Conservation (phyloP, 2,888 invertebrate species). For the Candidula unifasciata region DNA sequence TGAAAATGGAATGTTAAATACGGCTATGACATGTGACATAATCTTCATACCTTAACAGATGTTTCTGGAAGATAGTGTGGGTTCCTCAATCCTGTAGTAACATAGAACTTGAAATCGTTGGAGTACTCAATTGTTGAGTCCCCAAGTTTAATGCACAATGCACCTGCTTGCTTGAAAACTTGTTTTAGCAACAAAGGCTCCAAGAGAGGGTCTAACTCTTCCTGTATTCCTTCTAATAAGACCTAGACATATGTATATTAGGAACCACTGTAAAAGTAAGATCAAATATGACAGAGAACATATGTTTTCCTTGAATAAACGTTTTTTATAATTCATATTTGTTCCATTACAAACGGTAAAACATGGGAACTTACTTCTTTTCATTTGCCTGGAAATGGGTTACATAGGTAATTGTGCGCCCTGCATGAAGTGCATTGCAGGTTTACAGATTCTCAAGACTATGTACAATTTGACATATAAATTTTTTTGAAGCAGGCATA, state of each 20-base stretch:
- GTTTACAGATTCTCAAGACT: too few species aligned
- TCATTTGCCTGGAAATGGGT: too few species aligned
- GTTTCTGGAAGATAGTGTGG: conserved; percentile 79
- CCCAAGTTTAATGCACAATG: conserved; percentile 78
- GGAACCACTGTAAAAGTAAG: too few species aligned
- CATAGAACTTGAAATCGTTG: conserved; percentile 79
- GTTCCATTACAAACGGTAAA: too few species aligned
- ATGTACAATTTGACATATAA: too few species aligned
- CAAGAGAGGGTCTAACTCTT: conserved; percentile 79
- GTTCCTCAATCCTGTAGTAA: conserved; percentile 79
- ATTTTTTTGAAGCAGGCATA: too few species aligned
- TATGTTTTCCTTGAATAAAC: too few species aligned
- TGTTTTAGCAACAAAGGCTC: conserved; percentile 79
- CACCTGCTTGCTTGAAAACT: conserved; percentile 79
- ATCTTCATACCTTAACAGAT: conserved; percentile 76
- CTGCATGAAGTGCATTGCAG: too few species aligned
- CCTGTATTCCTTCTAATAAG: conserved; percentile 78
- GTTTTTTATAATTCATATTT: too few species aligned
- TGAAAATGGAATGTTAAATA: not conserved
- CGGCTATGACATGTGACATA: not conserved
- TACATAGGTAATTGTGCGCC: too few species aligned
- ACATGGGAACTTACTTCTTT: too few species aligned
- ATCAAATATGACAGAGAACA: too few species aligned
- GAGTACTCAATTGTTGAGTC: conserved; percentile 79
- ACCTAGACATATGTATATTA: conserved; percentile 63